Percentiles rank a stretch among this genome's conserved stretches.
Evolutionary conservation across 1,140 invertebrate species (phyloP).

Genomic region (Solen grandis): DNA sequence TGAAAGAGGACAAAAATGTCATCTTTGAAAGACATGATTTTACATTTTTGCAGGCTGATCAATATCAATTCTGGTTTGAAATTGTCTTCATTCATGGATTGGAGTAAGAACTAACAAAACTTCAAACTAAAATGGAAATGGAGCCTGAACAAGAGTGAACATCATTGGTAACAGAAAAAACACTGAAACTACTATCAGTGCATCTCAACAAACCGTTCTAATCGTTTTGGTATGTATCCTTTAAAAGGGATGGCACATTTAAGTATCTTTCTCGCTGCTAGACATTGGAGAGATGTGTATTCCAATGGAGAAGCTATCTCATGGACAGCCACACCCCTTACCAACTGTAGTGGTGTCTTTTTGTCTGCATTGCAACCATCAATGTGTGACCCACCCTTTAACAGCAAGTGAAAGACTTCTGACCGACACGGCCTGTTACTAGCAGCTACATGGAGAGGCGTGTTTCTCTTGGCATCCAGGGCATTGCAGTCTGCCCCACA

Average conservation of each 20-base stretch:
- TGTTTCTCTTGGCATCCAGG: constrained; percentile 87
- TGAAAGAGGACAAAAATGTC: too few relatives aligned
- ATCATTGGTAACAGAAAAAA: too few relatives aligned
- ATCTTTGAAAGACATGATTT: too few relatives aligned
- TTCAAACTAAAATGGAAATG: too few relatives aligned
- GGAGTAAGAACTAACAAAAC: too few relatives aligned
- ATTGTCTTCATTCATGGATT: too few relatives aligned
- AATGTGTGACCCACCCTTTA: constrained; percentile 91
- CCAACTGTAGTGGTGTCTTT: constrained; percentile 86
- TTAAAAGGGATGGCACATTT: constrained; percentile 86
- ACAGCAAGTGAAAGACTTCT: constrained; percentile 86
- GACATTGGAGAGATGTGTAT: constrained; percentile 89
- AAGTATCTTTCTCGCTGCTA: constrained; percentile 89
- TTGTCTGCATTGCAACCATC: constrained; percentile 91
- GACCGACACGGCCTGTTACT: constrained; percentile 81
- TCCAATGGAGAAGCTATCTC: constrained; percentile 87
- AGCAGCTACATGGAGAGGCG: constrained; percentile 90
- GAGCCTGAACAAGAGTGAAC: too few relatives aligned
- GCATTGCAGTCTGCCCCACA: constrained; percentile 91
- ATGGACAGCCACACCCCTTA: constrained; percentile 86
- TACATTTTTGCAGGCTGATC: too few relatives aligned
- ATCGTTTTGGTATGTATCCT: constrained; percentile 86
- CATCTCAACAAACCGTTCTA: constrained; percentile 90
- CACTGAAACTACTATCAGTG: constrained; percentile 80
- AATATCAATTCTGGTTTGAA: too few relatives aligned